phyloP scores from a whole-genome alignment of 2,113 vertebrate genomes.

The Corvus cornix region DNA sequence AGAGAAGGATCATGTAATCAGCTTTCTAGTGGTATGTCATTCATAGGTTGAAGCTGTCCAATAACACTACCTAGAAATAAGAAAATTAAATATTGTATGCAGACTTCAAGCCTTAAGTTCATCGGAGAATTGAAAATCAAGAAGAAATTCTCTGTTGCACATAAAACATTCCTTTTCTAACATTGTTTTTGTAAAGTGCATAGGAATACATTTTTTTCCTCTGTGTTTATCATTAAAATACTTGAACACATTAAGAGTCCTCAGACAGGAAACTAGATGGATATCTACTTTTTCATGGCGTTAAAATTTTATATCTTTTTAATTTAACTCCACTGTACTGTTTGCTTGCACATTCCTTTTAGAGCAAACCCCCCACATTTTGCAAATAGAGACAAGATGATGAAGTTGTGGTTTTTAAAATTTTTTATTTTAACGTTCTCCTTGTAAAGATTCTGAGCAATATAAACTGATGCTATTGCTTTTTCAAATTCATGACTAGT shows the following conservation, averaged over 20 bases:
- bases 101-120: not conserved
- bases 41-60: not conserved
- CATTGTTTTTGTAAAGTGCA: not conserved
- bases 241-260: not conserved
- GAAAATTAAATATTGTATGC: not conserved
- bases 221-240: not conserved
- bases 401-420: not conserved
- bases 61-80: not conserved
- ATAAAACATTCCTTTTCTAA: not conserved
- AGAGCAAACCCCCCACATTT: not conserved
- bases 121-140: not conserved
- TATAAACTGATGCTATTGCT: not conserved
- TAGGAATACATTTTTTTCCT: not conserved
- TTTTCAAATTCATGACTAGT: not conserved
- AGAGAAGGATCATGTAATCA: not conserved
- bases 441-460: not conserved
- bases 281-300: not conserved
- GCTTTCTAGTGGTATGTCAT: not conserved
- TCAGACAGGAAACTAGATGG: not conserved
- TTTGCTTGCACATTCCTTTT: not conserved
- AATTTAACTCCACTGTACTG: not conserved
- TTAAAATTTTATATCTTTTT: not conserved
- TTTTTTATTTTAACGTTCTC: not conserved
- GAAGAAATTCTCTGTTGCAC: not conserved
- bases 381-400: not conserved